Conservation (phyloP, 2,797 vertebrate genomes). For the Notolabrus celidotus region DNA sequence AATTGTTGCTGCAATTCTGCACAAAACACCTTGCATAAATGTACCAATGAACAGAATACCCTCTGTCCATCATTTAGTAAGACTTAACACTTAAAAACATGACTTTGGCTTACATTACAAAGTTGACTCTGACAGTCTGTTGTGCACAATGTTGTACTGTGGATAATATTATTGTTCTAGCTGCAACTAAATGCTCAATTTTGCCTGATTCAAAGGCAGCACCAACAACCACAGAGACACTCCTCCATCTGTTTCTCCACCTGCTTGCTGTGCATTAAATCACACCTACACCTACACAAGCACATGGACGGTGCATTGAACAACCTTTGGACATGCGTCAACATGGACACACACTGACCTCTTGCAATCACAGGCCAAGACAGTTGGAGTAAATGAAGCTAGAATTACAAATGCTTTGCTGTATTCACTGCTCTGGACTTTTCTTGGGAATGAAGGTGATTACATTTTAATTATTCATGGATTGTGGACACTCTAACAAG, state of each 20-base stretch:
- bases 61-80: not conserved
- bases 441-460: constrained; percentile 4
- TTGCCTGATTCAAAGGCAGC: constrained; percentile 17
- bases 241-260: constrained; percentile 67
- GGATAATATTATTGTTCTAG: too few relatives aligned
- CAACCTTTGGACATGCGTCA: constrained; percentile 35
- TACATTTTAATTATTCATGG: constrained; percentile 6
- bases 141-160: not conserved
- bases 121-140: not conserved
- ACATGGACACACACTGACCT: constrained; percentile 46
- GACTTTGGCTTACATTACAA: not conserved
- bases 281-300: constrained; percentile 53
- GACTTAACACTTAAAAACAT: not conserved
- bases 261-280: constrained; percentile 63
- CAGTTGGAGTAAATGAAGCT: not conserved
- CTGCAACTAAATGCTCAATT: not conserved
- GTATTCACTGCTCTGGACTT: not conserved
- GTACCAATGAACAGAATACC: not conserved
- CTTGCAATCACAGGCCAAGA: constrained; percentile 8
- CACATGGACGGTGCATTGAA: constrained; percentile 28
- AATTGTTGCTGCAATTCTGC: too few relatives aligned
- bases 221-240: constrained; percentile 38
- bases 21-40: too few relatives aligned
- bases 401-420: not conserved
- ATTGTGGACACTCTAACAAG: not conserved